Evolutionary conservation across 2,797 vertebrate genomes (phyloP), one percentile per base, ranked within the genome.

Genomic region (Onychomys torridus): DNA sequence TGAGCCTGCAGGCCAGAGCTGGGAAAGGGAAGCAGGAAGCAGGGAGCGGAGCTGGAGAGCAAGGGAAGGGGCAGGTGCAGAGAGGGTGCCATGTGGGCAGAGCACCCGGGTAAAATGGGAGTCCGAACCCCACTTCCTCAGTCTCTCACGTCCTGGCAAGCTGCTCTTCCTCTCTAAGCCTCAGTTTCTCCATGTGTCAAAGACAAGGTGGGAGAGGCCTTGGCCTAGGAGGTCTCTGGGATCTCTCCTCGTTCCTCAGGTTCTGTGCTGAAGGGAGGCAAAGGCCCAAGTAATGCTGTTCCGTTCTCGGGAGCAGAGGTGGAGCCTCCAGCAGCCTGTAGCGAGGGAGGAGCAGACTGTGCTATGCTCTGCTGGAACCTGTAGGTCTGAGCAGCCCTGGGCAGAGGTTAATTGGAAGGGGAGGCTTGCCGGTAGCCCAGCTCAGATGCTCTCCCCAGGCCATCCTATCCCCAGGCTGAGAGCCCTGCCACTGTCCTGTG

Each of bases 161-260:
- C 6, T 43, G 69, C 29, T 89, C 82, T 32, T 71, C 16, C 59
- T 78, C 78, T 90, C 67, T 77, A 49, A 57, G 67, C 49, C 81
- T 95, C 81, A 55, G 49, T 93, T 93, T 96, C 89, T 86, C 75
- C 19, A 2, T 32, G 19, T 49, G 29, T 91, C 78, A 93, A 59
- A 69, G 40, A 82, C 55, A 43, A 95, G 78, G 34, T 17, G 32
- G 77, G 37, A 79, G 37, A 65, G 59, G 19, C 32, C 21, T 83
- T 86, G 69, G 40, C 40, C 40, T 84, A 25, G 55, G 63, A 75
- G n/a, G 59, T 61, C 46, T 40, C 79, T 52, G 55, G 67, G 34
- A 8, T 21, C 40, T 79, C 71, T 91, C 46, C 71, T 77, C 14
- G 11, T 61, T 76, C 7, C 25, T 4, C 17, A 40, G 57, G 59